These are phyloP conservation scores for Lemur catta DNA, from an alignment of 2,797 vertebrate species.

Conservation along the genomic window DNA sequence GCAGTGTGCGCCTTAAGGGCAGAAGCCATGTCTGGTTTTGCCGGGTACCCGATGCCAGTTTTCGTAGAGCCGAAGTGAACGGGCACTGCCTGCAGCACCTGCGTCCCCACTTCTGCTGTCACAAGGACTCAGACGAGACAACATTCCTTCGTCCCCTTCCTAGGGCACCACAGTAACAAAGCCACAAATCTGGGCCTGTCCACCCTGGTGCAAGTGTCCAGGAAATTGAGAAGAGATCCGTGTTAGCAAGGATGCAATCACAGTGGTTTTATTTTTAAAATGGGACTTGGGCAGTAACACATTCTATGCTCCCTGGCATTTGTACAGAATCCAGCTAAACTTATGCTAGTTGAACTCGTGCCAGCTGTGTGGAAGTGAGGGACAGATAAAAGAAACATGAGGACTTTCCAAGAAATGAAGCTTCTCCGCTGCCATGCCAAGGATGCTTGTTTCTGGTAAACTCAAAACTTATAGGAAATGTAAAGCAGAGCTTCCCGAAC, in stretches of 20 bases:
- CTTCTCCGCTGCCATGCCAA: accelerated
- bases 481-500: neutral
- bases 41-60: neutral
- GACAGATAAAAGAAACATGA: neutral
- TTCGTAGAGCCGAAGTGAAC: neutral
- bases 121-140: neutral
- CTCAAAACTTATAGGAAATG: neutral
- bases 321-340: neutral
- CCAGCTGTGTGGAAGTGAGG: neutral
- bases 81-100: neutral
- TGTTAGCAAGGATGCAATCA: neutral
- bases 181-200: neutral
- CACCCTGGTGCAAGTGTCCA: neutral
- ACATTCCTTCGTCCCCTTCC: neutral
- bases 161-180: neutral
- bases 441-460: neutral
- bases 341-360: neutral
- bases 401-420: neutral
- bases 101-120: neutral
- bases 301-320: neutral
- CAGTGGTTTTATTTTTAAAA: neutral
- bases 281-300: neutral
- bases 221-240: neutral
- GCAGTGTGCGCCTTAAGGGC: neutral
- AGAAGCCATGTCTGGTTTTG: neutral